A percentile compares a stretch with the other conserved stretches of the same genome.
These are phyloP conservation scores for Manis crassicaudata DNA, from an alignment of 2,797 vertebrate genomes.

Conservation along the genomic window DNA sequence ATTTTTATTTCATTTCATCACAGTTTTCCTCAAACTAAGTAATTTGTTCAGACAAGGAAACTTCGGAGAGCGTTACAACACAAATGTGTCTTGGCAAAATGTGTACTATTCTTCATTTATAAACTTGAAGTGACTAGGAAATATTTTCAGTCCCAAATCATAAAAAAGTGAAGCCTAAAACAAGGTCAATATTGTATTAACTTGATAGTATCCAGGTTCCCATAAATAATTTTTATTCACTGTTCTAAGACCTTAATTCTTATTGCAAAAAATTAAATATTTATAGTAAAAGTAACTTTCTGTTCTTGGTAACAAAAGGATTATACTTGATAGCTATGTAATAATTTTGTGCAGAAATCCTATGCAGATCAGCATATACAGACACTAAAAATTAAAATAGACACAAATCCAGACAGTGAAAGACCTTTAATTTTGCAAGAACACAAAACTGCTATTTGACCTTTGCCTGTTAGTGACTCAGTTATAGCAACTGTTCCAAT, in stretches of 20 bases:
- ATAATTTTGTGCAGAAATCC: not conserved
- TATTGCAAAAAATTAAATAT: not conserved
- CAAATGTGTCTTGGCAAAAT: not conserved
- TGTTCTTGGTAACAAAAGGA: not conserved
- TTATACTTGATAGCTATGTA: not conserved
- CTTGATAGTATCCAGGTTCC: not conserved
- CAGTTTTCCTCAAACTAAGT: not conserved
- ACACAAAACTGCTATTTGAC: not conserved
- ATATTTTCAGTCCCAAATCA: not conserved
- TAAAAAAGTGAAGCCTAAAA: not conserved
- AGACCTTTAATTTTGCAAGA: not conserved
- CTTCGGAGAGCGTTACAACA: not conserved
- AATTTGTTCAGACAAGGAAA: not conserved
- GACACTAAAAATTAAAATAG: not conserved
- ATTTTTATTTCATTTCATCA: not conserved
- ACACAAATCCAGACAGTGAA: not conserved
- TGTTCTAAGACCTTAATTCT: not conserved
- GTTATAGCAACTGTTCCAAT: not conserved
- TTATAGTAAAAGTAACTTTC: not conserved
- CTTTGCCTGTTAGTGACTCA: not conserved
- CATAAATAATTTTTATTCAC: not conserved
- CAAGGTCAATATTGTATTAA: not conserved
- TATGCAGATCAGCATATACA: not conserved
- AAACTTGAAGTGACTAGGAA: not conserved
- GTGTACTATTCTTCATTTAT: not conserved